Evolutionary conservation across 2,888 invertebrate genomes (phyloP), one percentile per base, ranked within the genome.

Genomic region (Clunio marinus): DNA sequence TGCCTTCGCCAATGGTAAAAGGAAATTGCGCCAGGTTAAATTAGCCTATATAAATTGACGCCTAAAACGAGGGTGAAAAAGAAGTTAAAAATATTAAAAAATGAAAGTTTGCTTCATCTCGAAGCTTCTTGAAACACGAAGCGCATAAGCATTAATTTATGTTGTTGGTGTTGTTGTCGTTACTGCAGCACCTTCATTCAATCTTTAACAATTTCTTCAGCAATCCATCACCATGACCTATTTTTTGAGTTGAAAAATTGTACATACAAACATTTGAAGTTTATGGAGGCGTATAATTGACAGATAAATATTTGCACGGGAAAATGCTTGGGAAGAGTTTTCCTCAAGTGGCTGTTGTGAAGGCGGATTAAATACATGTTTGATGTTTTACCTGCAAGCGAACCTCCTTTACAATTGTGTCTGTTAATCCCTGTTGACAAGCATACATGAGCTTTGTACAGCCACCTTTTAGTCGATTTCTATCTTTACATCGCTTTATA

Each of bases 381-480:
- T 8, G 25, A 25, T 20, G 66, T 51, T 51, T n/a, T 83, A 91
- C 91, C 84, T 90, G 88, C 75, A 85, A 87, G 74, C 86, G 85
- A 73, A 93, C 83, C 73, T 89, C 84, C 73, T 85, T 85, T 72
- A 88, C 82, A 72, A 93, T 91, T 72, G 86, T 84, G 71, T 85
- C 84, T 77, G 89, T 87, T 80, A 91, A 87, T 65, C 88, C 91
- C 77, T 92, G 93, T 80, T 93, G 93, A 77, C 93, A 93, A 74
- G 93, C 92, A 81, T 92, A 91, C 93, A 94, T 93, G 75, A 94
- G 86, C 73, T 87, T 85, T 71, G 92, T 89, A 78, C 92, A 91
- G 74, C 92, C 90, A 75, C 83, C 83, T 72, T 81, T 81, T 73
- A 85, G 78, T 73, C 78, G 78, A 27, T 63, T 63, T 10, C 46